These are phyloP conservation scores for Cotesia chilonis DNA, from an alignment of 1,140 invertebrate genomes.

Conservation along the genomic window DNA sequence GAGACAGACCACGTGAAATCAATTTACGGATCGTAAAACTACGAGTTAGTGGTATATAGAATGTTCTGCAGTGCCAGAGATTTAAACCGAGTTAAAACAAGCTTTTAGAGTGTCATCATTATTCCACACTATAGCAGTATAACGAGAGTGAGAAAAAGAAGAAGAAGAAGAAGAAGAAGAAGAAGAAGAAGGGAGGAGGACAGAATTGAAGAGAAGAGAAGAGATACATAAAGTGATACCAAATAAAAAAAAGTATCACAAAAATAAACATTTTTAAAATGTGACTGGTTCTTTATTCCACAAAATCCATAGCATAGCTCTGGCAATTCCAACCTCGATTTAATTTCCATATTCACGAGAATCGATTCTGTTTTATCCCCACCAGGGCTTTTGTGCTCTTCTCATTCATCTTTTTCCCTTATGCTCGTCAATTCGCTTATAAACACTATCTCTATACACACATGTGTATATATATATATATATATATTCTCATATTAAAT, in stretches of 20 bases:
- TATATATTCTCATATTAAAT: too few species aligned
- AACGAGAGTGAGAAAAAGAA: too few species aligned
- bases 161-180: too few species aligned
- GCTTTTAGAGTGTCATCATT: too few species aligned
- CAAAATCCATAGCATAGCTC: neutral
- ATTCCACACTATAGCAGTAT: too few species aligned
- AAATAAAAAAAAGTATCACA: constrained; percentile 18
- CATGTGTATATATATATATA: too few species aligned
- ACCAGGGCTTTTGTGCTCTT: too few species aligned
- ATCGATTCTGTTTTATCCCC: constrained; percentile 32
- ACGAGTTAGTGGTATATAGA: neutral
- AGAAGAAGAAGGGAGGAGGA: too few species aligned
- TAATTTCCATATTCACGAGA: constrained; percentile 25
- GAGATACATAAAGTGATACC: neutral
- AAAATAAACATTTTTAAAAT: too few species aligned
- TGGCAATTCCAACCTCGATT: constrained; percentile 35
- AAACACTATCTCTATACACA: too few species aligned
- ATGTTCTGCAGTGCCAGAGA: neutral
- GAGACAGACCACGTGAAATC: constrained; percentile 5
- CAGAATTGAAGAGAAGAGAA: neutral
- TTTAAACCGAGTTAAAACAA: too few species aligned
- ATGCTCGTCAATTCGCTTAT: neutral
- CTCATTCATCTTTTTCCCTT: too few species aligned
- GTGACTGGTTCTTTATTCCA: neutral
- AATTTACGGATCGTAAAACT: constrained; percentile 1